phyloP scores from a whole-genome alignment of 1,140 invertebrate genomes.

The Drosophila lacteicornis region DNA sequence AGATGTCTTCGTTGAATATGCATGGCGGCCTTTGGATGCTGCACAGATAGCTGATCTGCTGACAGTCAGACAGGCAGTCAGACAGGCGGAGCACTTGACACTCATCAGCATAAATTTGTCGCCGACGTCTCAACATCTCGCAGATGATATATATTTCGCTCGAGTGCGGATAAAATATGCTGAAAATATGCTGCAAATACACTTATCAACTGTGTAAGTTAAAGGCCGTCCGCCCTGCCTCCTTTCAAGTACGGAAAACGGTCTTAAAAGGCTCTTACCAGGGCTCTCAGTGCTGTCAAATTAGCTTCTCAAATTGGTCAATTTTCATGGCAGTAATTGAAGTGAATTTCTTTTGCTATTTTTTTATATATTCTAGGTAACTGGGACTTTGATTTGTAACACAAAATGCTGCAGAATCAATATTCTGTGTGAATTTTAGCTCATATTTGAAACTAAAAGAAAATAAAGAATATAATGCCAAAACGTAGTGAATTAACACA shows the following conservation, averaged over 20 bases:
- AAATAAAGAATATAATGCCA: not conserved
- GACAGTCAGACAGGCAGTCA: conserved; percentile 22
- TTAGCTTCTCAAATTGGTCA: not conserved
- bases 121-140: conserved; percentile 35
- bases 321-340: not conserved
- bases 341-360: not conserved
- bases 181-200: conserved; percentile 30
- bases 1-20: conserved; percentile 67
- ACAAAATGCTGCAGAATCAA: not conserved
- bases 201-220: conserved; percentile 9
- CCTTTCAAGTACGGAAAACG: not conserved
- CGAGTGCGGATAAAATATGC: conserved; percentile 25
- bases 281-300: not conserved
- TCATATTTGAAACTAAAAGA: too few species aligned
- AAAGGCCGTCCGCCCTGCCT: not conserved
- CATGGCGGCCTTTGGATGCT: conserved; percentile 40
- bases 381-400: not conserved
- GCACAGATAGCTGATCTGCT: conserved; percentile 45
- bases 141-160: conserved; percentile 24
- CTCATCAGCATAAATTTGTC: conserved; percentile 41
- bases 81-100: conserved; percentile 35
- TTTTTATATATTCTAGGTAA: not conserved
- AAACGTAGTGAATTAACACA: too few species aligned
- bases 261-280: conserved; percentile 18
- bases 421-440: not conserved